phyloP scores from a whole-genome alignment of 2,888 invertebrate species.

The Rhingia rostrata region DNA sequence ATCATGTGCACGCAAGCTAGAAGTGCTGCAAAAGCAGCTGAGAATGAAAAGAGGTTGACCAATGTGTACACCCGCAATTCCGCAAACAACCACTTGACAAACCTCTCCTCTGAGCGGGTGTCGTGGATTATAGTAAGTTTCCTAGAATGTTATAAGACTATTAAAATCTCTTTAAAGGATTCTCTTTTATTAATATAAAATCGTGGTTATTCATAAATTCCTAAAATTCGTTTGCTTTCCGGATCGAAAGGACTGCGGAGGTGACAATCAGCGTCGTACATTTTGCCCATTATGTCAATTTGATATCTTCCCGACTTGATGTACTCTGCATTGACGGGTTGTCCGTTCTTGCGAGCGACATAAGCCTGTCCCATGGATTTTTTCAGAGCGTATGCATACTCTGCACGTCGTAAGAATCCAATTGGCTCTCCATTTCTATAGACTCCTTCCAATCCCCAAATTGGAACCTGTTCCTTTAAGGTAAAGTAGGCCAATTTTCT shows the following conservation, averaged over 20 bases:
- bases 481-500: conserved; percentile 90
- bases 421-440: conserved; percentile 90
- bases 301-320: conserved; percentile 89
- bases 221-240: conserved; percentile 88
- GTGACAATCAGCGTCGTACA: conserved; percentile 88
- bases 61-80: conserved; percentile 58
- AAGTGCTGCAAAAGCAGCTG: not conserved
- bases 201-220: conserved; percentile 84
- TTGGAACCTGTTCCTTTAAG: conserved; percentile 87
- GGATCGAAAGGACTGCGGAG: conserved; percentile 93
- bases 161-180: conserved; percentile 23
- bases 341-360: conserved; percentile 85
- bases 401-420: conserved; percentile 91
- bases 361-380: conserved; percentile 86
- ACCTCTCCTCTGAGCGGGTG: conserved; percentile 3
- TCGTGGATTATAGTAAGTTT: conserved; percentile 41
- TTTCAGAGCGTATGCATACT: conserved; percentile 87
- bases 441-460: conserved; percentile 94
- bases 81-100: conserved; percentile 67
- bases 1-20: conserved; percentile 51
- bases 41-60: conserved; percentile 65
- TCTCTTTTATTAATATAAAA: not conserved
- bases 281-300: conserved; percentile 91
- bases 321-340: conserved; percentile 86
- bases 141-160: conserved; percentile 47